Base-by-base conservation (phyloP, 1,140 invertebrate genomes). In the Gonatopus flavifemur region DNA sequence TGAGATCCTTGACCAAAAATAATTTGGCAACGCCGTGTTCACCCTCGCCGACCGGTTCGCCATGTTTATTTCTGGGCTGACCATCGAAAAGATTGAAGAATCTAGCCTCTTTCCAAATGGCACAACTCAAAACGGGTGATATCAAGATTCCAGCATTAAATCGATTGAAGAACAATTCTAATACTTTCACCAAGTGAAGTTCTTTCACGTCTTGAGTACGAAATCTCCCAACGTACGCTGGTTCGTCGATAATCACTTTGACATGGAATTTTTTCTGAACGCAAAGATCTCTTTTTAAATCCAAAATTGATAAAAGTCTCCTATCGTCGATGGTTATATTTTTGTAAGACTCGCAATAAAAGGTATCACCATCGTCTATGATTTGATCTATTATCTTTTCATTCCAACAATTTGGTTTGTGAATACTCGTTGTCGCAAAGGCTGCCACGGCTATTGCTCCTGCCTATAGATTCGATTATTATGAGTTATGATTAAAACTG, bases 71-170 rank as follows among this genome's bases (percentile, higher is more conserved):
- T 22, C 76, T 62, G 0, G 69, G 33, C n/a, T 76, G 72, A 2
- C 63, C 67, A 25, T 78, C 74, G 25, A 78, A 78, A 2, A 77
- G 49, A 19, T 69, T 64, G 22, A 59, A 77, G 9, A 59, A 55
- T 1, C 55, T 66, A 0, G 49, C 15, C 0, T 66, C 51, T 31
- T 47, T 62, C 75, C 75, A 77, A 18, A 77, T 70, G 0, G 72
- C 70, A 10, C 73, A 43, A 28, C 75, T 71, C 13, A 77, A 40
- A 7, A 54, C 35, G 0, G 68, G 19, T 1, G 76, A 78, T 0
- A 61, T 64, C 1, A 78, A 21, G 0, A 76, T 49, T 1, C 61
- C 57, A 1, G 66, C 47, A 15, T 69, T 52, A 22, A 72, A 38
- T 7, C 50, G 55, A 16, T 65, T 40, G 39, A 78, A 77, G 42